Base-by-base conservation (phyloP, 1,140 invertebrate species). In the Drosophila willistoni region DNA sequence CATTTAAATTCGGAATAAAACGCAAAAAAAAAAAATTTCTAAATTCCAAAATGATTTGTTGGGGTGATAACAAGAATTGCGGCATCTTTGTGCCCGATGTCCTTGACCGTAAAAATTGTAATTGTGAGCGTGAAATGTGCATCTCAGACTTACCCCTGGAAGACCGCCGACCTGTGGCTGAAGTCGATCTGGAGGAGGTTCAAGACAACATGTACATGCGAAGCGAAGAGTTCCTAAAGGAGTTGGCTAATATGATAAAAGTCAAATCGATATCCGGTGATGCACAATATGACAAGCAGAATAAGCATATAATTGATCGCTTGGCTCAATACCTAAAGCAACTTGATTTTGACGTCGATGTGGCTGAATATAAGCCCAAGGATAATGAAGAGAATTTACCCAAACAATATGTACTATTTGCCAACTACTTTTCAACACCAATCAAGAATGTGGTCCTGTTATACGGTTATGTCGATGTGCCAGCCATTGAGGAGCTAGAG, bases 11-110 rank as follows among this genome's bases (percentile, higher is more conserved):
- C 7, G 44, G 7, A 56, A 14, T 12, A 12, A 12, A 12, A 17
- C 19, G 3, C 22, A 29, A 29, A 29, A 39, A 39, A 29, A 29
- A 29, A 39, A 39, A 14, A 3, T 65, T 42, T 51, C 13, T 1
- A 42, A 22, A 13, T 9, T n/a, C 17, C 7, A 69, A 54, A 55
- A 79, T 79, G 77, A 79, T 79, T 56, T 77, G 73, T 33, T 79
- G 73, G 73, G 69, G 77, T 13, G 56, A 77, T 9, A 12, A 9
- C 0, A 36, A 69, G 1, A 61, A 51, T 5, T 77, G 77, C 33
- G 72, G 67, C 12, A 29, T 73, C 0, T 69, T 77, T 17, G 17
- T 44, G 0, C 25, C 19, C 1, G n/a, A 34, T 1, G 6, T n/a
- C n/a, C 3, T 39, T 2, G 70, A 66, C 2, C 19, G 59, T 2